Percentiles rank a stretch among this genome's conserved stretches.
These are phyloP conservation scores for Serranus cabrilla DNA, from an alignment of 2,797 vertebrate species.

Conservation along the genomic window DNA sequence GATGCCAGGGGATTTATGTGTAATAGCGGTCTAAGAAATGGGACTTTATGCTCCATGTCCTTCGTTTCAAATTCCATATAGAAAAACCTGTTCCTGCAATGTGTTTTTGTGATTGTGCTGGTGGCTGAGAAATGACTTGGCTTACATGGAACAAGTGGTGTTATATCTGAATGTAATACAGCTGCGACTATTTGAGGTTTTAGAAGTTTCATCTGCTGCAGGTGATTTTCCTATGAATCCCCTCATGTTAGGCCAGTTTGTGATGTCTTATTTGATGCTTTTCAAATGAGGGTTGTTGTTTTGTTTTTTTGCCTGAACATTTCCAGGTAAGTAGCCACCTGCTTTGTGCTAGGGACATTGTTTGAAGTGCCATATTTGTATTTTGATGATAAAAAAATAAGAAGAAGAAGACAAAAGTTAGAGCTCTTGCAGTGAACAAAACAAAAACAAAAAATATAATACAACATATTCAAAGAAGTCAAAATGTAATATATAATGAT, in stretches of 20 bases:
- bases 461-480: background rate
- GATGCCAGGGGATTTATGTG: slow-evolving; percentile 62
- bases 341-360: background rate
- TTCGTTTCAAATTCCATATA: slow-evolving; percentile 57
- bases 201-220: slow-evolving; percentile 10
- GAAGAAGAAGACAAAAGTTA: background rate
- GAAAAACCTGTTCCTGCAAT: slow-evolving; percentile 22
- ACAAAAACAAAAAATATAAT: background rate
- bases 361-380: slow-evolving; percentile 10
- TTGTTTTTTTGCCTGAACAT: background rate
- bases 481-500: too few relatives aligned
- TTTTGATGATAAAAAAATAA: background rate
- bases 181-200: slow-evolving; percentile 3
- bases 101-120: slow-evolving; percentile 27
- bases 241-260: background rate
- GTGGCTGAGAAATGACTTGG: slow-evolving; percentile 27
- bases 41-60: slow-evolving; percentile 56
- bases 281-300: slow-evolving; percentile 2
- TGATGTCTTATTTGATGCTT: slow-evolving; percentile 1
- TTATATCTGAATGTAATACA: slow-evolving; percentile 6
- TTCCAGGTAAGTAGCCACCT: background rate
- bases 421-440: background rate
- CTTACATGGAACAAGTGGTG: slow-evolving; percentile 11
- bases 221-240: slow-evolving; percentile 16
- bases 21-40: slow-evolving; percentile 57